These are phyloP conservation scores for Zaprionus bogoriensis DNA, from an alignment of 2,888 invertebrate species.

Conservation along the genomic window DNA sequence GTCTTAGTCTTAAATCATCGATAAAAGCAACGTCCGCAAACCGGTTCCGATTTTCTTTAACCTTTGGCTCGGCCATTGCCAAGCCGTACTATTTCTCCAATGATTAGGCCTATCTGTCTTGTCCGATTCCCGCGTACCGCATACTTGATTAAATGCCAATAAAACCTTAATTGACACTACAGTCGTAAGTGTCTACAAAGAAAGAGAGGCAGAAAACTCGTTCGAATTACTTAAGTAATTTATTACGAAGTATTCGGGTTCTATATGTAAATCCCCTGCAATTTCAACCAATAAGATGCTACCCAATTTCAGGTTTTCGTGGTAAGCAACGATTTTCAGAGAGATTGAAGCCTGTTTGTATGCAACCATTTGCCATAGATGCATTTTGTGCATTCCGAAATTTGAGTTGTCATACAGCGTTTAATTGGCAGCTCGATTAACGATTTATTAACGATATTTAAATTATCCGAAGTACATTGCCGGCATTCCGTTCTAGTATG, in stretches of 20 bases:
- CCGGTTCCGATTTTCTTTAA: conserved; percentile 8
- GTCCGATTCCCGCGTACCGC: not conserved
- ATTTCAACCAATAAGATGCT: no score
- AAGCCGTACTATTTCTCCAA: conserved; percentile 7
- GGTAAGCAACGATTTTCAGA: no score
- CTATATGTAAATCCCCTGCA: no score
- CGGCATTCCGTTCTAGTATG: not conserved
- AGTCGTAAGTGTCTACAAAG: no score
- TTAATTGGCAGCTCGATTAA: not conserved
- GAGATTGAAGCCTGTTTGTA: no score
- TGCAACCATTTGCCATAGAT: no score
- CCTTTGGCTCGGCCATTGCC: conserved; percentile 30
- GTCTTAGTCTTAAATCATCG: conserved; percentile 35
- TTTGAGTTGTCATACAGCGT: not conserved
- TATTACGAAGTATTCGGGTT: no score
- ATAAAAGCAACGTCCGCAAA: conserved; percentile 28
- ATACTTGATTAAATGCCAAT: conserved; percentile 26
- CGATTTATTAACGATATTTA: not conserved
- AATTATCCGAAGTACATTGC: not conserved
- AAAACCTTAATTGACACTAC: conserved; percentile 40
- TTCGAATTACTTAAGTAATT: no score
- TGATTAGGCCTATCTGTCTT: not conserved
- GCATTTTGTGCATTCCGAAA: not conserved
- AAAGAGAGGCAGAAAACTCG: no score
- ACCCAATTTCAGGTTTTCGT: no score